Evolutionary conservation across 2,888 invertebrate genomes (phyloP).

Genomic region (Alsophila aescularia): DNA sequence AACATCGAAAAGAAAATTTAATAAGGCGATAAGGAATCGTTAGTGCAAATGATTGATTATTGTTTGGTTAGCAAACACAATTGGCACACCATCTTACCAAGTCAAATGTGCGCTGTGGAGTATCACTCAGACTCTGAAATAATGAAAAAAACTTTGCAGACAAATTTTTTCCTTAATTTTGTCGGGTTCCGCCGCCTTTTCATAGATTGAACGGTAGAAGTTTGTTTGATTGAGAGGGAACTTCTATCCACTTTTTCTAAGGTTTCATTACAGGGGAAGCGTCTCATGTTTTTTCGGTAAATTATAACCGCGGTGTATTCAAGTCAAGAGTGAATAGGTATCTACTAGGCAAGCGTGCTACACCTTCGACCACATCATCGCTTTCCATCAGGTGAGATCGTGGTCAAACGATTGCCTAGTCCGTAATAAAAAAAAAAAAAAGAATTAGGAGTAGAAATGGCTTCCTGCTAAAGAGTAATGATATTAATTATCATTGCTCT

Average conservation of each 20-base stretch:
- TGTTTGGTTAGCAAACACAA: constrained; percentile 67
- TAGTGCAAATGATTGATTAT: constrained; percentile 65
- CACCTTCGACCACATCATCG: no score
- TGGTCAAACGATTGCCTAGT: no score
- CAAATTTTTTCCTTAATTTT: no score
- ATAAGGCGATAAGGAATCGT: constrained; percentile 46
- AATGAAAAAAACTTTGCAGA: constrained; percentile 6
- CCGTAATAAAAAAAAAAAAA: no score
- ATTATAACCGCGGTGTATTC: no score
- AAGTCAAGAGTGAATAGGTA: no score
- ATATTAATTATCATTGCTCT: no score
- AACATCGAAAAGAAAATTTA: constrained; percentile 43
- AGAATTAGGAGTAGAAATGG: no score
- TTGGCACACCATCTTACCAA: constrained; percentile 70
- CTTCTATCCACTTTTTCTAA: constrained; percentile 9
- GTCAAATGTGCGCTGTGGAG: constrained; percentile 61
- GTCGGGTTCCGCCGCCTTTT: neutral
- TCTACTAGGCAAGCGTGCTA: no score
- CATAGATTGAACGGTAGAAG: no score
- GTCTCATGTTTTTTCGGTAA: constrained; percentile 1
- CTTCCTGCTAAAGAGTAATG: no score
- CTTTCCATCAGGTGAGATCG: no score
- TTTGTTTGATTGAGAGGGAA: constrained; percentile 2
- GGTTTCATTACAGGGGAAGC: constrained; percentile 13
- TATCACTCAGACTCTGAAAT: constrained; percentile 40